Evolutionary conservation across 2,888 invertebrate species (phyloP).

Genomic region (Noctua janthe): DNA sequence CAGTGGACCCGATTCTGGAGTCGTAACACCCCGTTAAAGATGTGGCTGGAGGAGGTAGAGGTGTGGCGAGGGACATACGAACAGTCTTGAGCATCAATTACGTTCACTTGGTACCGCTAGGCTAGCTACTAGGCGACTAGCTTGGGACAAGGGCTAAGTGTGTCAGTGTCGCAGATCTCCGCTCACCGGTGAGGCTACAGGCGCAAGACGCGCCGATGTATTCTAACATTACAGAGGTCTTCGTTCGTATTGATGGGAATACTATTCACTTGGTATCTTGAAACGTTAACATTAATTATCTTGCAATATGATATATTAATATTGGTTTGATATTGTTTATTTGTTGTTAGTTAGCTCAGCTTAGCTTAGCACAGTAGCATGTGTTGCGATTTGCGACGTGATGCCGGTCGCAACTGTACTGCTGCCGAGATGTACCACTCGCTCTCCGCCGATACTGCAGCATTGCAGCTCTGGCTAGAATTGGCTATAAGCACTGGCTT

Average conservation of each 20-base stretch:
- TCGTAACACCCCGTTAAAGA: background rate
- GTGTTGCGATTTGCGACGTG: background rate
- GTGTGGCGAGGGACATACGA: too few relatives aligned
- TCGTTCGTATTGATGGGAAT: background rate
- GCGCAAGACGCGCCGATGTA: background rate
- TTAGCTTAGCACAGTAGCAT: background rate
- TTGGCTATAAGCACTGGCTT: background rate
- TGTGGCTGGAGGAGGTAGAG: background rate
- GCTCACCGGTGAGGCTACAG: background rate
- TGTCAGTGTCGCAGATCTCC: background rate
- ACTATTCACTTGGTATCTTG: background rate
- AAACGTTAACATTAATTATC: background rate
- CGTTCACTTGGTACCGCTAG: too few relatives aligned
- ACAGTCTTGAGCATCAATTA: too few relatives aligned
- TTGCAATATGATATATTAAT: background rate
- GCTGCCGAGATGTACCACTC: background rate
- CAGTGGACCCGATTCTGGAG: background rate
- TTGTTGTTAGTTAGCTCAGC: background rate
- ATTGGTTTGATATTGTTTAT: background rate
- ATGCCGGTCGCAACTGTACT: background rate
- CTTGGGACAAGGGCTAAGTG: background rate
- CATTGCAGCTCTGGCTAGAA: background rate
- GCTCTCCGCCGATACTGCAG: background rate
- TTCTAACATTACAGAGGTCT: background rate
- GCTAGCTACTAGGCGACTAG: too few relatives aligned